Percentiles rank a stretch among this genome's conserved stretches.
phyloP scores from a whole-genome alignment of 1,140 invertebrate genomes.

The Belonocnema kinseyi region DNA sequence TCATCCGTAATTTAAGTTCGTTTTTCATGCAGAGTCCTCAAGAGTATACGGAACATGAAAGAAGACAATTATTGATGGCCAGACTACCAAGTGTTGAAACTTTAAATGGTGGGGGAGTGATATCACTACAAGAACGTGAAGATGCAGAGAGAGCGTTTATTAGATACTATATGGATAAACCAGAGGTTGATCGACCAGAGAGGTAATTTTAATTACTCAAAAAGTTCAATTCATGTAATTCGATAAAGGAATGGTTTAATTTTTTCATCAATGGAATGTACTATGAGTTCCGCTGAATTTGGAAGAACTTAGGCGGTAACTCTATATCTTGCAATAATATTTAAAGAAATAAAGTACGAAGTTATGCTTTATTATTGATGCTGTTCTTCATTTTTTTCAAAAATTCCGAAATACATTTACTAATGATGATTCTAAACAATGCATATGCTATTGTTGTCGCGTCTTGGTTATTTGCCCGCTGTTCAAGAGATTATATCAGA shows the following conservation, averaged over 20 bases:
- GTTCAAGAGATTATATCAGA: no score
- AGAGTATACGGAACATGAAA: conserved; percentile 91
- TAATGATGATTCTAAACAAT: no score
- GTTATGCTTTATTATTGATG: no score
- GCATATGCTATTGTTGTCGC: no score
- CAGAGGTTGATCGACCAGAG: conserved; percentile 85
- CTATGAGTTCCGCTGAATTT: no score
- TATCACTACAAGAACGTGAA: conserved; percentile 89
- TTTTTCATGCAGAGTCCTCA: conserved; percentile 80
- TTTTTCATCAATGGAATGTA: no score
- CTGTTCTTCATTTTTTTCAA: no score
- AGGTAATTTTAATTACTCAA: conserved; percentile 73
- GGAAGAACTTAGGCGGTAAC: no score
- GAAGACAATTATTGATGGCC: conserved; percentile 90
- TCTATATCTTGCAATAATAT: no score
- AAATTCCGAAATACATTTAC: no score
- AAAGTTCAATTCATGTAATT: neutral
- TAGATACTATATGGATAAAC: conserved; percentile 91
- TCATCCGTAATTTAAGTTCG: neutral
- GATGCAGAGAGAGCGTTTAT: conserved; percentile 96
- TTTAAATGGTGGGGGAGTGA: conserved; percentile 91
- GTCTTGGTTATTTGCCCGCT: no score
- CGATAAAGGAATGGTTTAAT: neutral
- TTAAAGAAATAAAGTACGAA: no score
- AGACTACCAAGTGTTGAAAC: conserved; percentile 89